Percentiles rank a stretch among this genome's conserved stretches.
phyloP scores from a whole-genome alignment of 2,113 vertebrate species.

The Pteronura brasiliensis region DNA sequence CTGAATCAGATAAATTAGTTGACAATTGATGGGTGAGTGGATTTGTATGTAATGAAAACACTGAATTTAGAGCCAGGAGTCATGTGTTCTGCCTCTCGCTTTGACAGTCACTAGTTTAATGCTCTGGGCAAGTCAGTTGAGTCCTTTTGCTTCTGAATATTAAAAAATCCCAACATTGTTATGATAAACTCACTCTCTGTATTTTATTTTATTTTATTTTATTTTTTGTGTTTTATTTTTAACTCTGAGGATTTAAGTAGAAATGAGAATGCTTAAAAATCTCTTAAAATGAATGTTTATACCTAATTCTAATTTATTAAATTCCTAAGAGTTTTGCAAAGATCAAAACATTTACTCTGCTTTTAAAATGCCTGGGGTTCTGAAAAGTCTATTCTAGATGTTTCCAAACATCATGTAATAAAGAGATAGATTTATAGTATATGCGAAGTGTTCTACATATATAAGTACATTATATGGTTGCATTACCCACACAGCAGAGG shows the following conservation, averaged over 20 bases:
- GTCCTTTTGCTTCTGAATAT: not conserved
- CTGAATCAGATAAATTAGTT: not conserved
- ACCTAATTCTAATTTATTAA: not conserved
- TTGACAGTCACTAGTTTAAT: not conserved
- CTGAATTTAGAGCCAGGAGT: not conserved
- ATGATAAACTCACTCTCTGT: not conserved
- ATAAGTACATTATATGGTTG: not conserved
- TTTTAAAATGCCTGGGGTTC: not conserved
- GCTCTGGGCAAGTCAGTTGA: not conserved
- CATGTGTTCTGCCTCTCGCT: not conserved
- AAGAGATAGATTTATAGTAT: not conserved
- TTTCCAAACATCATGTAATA: not conserved
- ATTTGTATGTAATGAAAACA: not conserved
- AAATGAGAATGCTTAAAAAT: constrained; percentile 18
- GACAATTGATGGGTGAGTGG: not conserved
- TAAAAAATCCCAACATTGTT: not conserved
- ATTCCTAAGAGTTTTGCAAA: not conserved
- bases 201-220: not conserved
- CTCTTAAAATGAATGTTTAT: not conserved
- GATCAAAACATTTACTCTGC: not conserved
- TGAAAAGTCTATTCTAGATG: not conserved
- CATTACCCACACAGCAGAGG: not conserved
- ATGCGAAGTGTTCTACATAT: not conserved
- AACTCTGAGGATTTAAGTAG: not conserved
- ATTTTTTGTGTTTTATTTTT: not conserved